Percentiles rank a stretch among this genome's conserved stretches.
Conservation (phyloP, 2,888 invertebrate genomes). For the Mongoloraphidia duomilia region DNA sequence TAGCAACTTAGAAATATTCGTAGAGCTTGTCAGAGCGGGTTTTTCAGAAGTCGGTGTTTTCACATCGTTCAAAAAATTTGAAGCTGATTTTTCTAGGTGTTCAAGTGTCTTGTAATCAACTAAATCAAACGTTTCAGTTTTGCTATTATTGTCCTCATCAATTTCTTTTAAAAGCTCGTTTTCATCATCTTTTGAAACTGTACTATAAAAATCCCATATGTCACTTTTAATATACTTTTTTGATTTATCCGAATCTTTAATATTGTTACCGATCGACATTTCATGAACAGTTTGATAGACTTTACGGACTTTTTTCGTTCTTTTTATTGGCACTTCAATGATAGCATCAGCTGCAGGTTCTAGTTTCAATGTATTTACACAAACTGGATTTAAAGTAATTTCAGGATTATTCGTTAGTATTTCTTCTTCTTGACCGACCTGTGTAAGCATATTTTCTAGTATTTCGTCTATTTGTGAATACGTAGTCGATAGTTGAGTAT, state of each 20-base stretch:
- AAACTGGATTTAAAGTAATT: constrained; percentile 16
- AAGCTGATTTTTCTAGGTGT: no score
- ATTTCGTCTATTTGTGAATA: constrained; percentile 29
- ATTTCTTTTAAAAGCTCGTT: neutral
- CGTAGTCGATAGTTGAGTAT: constrained; percentile 6
- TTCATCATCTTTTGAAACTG: neutral
- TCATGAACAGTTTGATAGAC: constrained; percentile 24
- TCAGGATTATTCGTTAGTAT: constrained; percentile 24
- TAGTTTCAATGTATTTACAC: constrained; percentile 26
- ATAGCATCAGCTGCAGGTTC: constrained; percentile 27
- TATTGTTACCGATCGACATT: constrained; percentile 17
- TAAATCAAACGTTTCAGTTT: no score
- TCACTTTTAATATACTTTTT: neutral
- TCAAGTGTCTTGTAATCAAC: no score
- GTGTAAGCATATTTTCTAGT: constrained; percentile 29
- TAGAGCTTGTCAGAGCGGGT: no score
- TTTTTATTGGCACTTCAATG: constrained; percentile 29
- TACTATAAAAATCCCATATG: neutral
- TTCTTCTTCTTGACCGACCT: constrained; percentile 28
- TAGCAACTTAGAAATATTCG: no score
- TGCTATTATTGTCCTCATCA: neutral
- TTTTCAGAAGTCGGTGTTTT: no score
- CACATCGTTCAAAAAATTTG: no score
- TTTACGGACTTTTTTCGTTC: constrained; percentile 20
- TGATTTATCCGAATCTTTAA: neutral